Conservation (phyloP, 2,113 vertebrate species). For the Odocoileus virginianus region DNA sequence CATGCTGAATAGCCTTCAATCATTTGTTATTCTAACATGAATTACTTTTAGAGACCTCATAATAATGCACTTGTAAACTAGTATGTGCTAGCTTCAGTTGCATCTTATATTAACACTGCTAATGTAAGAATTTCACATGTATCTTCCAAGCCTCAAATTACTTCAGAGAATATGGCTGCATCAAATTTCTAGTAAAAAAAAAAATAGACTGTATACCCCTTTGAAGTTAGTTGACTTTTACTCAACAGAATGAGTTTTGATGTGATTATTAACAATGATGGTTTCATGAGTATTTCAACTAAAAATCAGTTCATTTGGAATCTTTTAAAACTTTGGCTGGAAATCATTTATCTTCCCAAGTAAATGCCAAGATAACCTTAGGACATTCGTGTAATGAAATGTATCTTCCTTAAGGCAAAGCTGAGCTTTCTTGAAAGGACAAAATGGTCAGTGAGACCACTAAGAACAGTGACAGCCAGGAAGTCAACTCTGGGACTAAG, state of each 20-base stretch:
- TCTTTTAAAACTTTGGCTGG: not conserved
- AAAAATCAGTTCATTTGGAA: constrained; percentile 1
- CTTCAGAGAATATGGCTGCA: not conserved
- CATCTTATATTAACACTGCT: not conserved
- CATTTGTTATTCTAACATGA: not conserved
- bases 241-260: not conserved
- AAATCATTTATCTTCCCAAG: not conserved
- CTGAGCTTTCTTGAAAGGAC: not conserved
- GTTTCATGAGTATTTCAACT: not conserved
- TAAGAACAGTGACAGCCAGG: not conserved
- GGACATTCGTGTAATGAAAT: not conserved
- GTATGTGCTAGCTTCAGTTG: not conserved
- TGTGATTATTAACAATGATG: not conserved
- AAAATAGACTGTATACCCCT: not conserved
- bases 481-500: not conserved
- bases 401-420: not conserved
- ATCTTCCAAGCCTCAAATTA: not conserved
- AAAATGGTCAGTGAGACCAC: not conserved
- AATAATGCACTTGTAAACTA: not conserved
- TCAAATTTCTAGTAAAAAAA: not conserved
- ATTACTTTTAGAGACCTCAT: not conserved
- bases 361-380: not conserved
- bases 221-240: constrained; percentile 7
- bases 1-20: not conserved
- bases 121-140: not conserved